Evolutionary conservation across 2,888 invertebrate species (phyloP), one percentile per base, ranked within the genome.

Genomic region (Azorinus chamasolen): DNA sequence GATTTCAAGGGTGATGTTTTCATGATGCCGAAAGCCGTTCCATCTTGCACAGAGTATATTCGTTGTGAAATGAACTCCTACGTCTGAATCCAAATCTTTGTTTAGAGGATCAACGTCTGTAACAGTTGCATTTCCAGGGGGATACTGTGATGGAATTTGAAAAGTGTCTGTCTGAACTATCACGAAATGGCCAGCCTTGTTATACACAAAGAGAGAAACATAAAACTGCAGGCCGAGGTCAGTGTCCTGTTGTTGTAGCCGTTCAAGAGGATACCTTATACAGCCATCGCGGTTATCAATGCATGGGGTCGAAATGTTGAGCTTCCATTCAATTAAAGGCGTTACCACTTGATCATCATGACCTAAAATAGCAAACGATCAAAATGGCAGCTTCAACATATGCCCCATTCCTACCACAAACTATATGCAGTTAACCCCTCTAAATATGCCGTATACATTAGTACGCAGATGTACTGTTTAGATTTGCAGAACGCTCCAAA

Each of bases 61-160:
- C 24, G 2, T 4, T 0, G 54, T 65, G n/a, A 54, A 59, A 54
- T 72, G 72, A 14, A 48, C 16, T 16, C 65, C 65, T 14, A 46
- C 24, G 18, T 72, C 65, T n/a, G 32, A 32, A 10, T 32, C 32
- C 5, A 10, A 6, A 32, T 10, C 32, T 6, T 32, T 32, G 4
- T 32, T 4, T 6, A 32, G 10, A 4, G 71, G 71, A 25, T 71
- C 71, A 37, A 64, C 22, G 43, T 83, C 83, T 24, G 66, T 39
- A 14, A 83, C 65, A 0, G 61, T 16, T 3, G 66, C 79, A 24
- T 74, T 43, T 16, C 71, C 77, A 12, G 83, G 83, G 0, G 83
- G 73, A 61, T 62, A 71, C 37, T 20, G 50, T 0, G 83, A 83
- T 10, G 83, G 83, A 5, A 83, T 27, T 0, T 16, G 22, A 48